Evolutionary conservation across 2,113 vertebrate species (phyloP).

Genomic region (Ahaetulla prasina): DNA sequence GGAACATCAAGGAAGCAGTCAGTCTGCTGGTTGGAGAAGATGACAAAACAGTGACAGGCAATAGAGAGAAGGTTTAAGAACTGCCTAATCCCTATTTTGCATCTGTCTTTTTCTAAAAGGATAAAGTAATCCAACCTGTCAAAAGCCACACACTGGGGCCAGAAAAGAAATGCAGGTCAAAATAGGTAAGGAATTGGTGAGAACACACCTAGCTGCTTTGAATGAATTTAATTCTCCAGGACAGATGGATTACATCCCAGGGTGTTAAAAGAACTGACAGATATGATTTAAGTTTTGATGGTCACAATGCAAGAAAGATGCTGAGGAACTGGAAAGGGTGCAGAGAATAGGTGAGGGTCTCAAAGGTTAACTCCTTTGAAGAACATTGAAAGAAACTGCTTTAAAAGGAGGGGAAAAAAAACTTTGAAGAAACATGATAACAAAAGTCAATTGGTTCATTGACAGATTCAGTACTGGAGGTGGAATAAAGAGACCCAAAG

Average conservation of each 20-base stretch:
- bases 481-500: neutral
- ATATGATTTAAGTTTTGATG: neutral
- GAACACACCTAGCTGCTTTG: neutral
- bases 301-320: neutral
- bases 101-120: neutral
- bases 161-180: neutral
- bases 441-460: neutral
- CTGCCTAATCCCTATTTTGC: neutral
- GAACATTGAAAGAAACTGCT: neutral
- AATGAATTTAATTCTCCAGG: neutral
- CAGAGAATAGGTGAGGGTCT: neutral
- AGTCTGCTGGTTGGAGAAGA: neutral
- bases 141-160: neutral
- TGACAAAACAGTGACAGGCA: neutral
- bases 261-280: neutral
- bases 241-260: neutral
- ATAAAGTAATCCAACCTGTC: neutral
- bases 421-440: neutral
- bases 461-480: neutral
- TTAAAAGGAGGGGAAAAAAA: neutral
- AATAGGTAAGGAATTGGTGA: neutral
- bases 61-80: neutral
- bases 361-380: neutral
- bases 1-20: neutral
- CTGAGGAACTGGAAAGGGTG: neutral